Base-by-base conservation (phyloP, 2,797 vertebrate genomes). In the Notolabrus celidotus region DNA sequence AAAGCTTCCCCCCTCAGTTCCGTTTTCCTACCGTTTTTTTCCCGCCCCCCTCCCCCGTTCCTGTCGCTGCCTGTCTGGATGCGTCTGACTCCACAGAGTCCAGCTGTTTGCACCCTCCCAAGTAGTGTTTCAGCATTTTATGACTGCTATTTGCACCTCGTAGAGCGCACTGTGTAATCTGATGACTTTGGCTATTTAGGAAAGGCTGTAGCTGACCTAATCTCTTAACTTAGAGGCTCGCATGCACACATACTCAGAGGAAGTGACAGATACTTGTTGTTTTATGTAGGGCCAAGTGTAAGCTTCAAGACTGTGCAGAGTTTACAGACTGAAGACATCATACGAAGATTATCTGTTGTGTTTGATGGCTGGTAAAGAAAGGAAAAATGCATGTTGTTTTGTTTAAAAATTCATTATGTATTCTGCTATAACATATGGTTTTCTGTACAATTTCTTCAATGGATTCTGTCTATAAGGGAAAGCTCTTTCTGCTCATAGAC, bases 71-170 rank as follows among this genome's bases (percentile, higher is more conserved):
- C 71, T 92, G 93, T 90, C 92, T 88, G 88, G 83, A 92, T 92
- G 90, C 56, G 86, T 88, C 90, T 87, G 88, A 89, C 89, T 92
- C 84, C 84, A 84, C 50, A 85, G 83, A 87, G 82, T 88, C 92
- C 93, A 93, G 91, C 92, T 94, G 92, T 93, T 92, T 89, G 89
- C 71, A 87, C 90, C 91, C 92, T 93, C 92, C 90, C 92, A 94
- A 92, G 93, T 92, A 90, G 92, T 88, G 79, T 89, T 92, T 87
- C 88, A 85, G 88, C 79, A 74, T 88, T 94, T 94, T 93, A 94
- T 86, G 88, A 91, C 90, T 89, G 88, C 93, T 94, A 92, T 94
- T 94, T 92, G 89, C 87, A 93, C 92, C 92, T 93, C 71, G 43
- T 86, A 82, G 80, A 78, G 74, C 71, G 31, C 83, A 87, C 72